Evolutionary conservation across 2,888 invertebrate genomes (phyloP).

Genomic region (Chymomyza fuscimana): DNA sequence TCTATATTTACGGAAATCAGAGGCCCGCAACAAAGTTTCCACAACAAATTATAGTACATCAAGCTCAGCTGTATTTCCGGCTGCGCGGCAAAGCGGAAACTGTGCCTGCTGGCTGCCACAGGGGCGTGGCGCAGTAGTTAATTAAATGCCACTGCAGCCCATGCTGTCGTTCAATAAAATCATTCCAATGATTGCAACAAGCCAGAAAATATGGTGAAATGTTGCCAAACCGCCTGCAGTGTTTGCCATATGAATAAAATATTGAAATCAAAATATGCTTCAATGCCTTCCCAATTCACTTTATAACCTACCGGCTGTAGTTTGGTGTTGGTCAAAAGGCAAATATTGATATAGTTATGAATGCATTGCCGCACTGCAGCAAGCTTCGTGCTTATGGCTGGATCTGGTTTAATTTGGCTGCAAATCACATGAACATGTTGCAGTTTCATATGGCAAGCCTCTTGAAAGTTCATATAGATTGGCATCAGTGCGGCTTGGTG

Average conservation of each 20-base stretch:
- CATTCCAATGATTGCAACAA: neutral
- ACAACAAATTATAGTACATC: neutral
- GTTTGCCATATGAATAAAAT: slow-evolving; percentile 2
- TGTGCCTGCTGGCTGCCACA: neutral
- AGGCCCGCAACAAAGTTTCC: neutral
- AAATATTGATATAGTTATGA: slow-evolving; percentile 10
- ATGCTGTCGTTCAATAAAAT: neutral
- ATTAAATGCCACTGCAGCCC: neutral
- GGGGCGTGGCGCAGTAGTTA: neutral
- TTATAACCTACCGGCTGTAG: neutral
- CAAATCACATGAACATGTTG: neutral
- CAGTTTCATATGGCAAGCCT: slow-evolving; percentile 19
- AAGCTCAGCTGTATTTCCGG: neutral
- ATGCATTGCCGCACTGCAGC: neutral
- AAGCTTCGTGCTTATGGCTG: neutral
- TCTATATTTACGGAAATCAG: neutral
- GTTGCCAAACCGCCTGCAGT: neutral
- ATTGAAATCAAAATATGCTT: neutral
- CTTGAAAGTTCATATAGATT: slow-evolving; percentile 28
- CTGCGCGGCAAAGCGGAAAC: neutral
- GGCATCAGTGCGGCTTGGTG: neutral
- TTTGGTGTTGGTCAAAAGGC: neutral
- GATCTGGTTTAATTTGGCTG: neutral
- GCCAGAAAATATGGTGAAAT: neutral
- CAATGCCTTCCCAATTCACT: neutral